Evolutionary conservation across 2,797 vertebrate species (phyloP).

Genomic region (Rhynchonycteris naso): DNA sequence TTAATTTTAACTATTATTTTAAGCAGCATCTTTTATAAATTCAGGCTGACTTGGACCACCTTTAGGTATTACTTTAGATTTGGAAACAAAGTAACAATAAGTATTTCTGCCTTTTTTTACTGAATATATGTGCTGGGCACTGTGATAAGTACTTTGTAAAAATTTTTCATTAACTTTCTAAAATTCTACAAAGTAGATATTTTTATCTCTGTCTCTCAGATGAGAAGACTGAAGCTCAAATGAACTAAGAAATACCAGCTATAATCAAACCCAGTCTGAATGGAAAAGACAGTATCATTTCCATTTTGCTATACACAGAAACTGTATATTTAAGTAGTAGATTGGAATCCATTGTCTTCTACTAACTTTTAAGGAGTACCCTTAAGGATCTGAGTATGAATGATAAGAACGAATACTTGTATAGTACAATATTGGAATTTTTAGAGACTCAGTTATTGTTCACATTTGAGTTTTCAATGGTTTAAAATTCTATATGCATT

Average conservation of each 20-base stretch:
- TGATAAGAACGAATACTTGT: not conserved
- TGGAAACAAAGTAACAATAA: not conserved
- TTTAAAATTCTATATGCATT: not conserved
- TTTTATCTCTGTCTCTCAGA: not conserved
- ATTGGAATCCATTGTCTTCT: not conserved
- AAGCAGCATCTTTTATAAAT: not conserved
- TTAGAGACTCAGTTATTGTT: conserved; percentile 15
- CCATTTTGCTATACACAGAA: not conserved
- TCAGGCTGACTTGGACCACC: not conserved
- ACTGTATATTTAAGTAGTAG: not conserved
- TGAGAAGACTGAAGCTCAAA: not conserved
- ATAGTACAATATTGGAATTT: not conserved
- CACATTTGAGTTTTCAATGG: not conserved
- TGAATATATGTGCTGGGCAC: not conserved
- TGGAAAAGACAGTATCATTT: not conserved
- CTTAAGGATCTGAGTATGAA: not conserved
- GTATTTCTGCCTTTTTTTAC: not conserved
- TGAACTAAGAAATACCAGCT: not conserved
- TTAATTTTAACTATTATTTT: not conserved
- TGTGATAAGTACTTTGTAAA: not conserved
- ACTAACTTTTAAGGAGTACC: not conserved
- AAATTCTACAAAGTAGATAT: not conserved
- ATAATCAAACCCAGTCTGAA: not conserved
- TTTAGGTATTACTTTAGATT: not conserved
- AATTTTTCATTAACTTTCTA: not conserved